A percentile compares a stretch with the other conserved stretches of the same genome.
Evolutionary conservation across 2,888 invertebrate genomes (phyloP).

Genomic region (Formica aserva): DNA sequence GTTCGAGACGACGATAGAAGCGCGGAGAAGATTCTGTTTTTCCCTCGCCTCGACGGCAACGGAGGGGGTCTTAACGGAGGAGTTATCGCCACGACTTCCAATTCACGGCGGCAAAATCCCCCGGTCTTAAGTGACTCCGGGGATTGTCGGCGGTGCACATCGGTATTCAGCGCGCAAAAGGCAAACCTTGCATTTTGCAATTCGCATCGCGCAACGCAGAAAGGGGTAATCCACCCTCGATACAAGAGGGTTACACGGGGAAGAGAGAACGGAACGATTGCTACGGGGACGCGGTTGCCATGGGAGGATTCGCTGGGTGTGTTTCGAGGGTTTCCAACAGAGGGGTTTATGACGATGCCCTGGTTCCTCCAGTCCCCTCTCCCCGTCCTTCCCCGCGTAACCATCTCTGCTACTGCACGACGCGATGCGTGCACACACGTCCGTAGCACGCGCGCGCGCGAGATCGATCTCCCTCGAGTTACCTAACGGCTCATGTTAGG

Average conservation of each 20-base stretch:
- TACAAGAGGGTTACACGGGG: slow-evolving; percentile 55
- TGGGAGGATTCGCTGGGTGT: slow-evolving; percentile 62
- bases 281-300: slow-evolving; percentile 68
- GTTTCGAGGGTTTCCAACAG: slow-evolving; percentile 58
- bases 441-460: not conserved
- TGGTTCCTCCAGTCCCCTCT: not conserved
- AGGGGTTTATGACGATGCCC: slow-evolving; percentile 38
- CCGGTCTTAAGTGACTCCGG: slow-evolving; percentile 62
- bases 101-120: slow-evolving; percentile 69
- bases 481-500: slow-evolving; percentile 48
- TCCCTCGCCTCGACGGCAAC: slow-evolving; percentile 6
- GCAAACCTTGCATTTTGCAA: slow-evolving; percentile 79
- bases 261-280: slow-evolving; percentile 23
- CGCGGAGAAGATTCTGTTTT: not conserved
- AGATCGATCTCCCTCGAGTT: slow-evolving; percentile 62
- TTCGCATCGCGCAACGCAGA: slow-evolving; percentile 65
- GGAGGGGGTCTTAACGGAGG: slow-evolving; percentile 24
- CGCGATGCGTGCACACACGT: not conserved
- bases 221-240: slow-evolving; percentile 63
- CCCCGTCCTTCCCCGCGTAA: not conserved
- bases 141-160: slow-evolving; percentile 62
- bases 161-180: slow-evolving; percentile 76
- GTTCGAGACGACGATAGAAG: slow-evolving; percentile 2
- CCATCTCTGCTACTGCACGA: slow-evolving; percentile 34
- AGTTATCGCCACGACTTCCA: slow-evolving; percentile 70